Conservation (phyloP, 2,113 vertebrate genomes). For the Nannospalax galili region DNA sequence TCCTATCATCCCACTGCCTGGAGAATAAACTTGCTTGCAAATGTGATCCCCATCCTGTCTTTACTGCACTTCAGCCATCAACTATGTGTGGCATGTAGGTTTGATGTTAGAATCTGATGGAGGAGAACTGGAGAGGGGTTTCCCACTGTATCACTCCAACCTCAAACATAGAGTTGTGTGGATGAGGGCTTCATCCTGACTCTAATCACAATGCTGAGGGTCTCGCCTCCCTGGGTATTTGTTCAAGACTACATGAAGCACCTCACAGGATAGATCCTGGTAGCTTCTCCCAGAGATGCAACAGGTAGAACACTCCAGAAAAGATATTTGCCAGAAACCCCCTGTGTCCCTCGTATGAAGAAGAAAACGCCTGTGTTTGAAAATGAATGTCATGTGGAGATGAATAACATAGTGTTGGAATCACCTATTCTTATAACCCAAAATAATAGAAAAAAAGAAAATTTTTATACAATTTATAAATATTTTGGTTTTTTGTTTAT, state of each 20-base stretch:
- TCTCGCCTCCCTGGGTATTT: neutral
- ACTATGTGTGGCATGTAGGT: accelerated
- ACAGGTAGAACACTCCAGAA: accelerated
- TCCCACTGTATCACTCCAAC: no score
- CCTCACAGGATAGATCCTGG: accelerated
- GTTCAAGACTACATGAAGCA: neutral
- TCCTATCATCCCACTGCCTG: accelerated
- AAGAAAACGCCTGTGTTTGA: neutral
- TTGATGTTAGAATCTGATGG: no score
- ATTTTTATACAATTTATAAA: neutral
- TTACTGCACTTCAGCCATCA: no score
- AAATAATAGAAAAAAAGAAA: neutral
- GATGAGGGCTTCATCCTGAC: neutral
- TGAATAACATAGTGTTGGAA: neutral
- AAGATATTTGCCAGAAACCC: neutral
- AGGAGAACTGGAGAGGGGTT: no score
- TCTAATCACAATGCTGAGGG: no score
- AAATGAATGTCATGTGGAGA: neutral
- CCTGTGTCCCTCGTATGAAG: accelerated
- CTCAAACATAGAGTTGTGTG: accelerated
- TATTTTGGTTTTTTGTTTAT: neutral
- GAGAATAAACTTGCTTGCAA: accelerated
- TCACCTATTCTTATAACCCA: neutral
- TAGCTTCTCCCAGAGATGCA: neutral
- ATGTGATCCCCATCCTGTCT: neutral